A percentile compares a stretch with the other conserved stretches of the same genome.
phyloP scores from a whole-genome alignment of 2,113 vertebrate genomes.

The Haplotaxodon microlepis region DNA sequence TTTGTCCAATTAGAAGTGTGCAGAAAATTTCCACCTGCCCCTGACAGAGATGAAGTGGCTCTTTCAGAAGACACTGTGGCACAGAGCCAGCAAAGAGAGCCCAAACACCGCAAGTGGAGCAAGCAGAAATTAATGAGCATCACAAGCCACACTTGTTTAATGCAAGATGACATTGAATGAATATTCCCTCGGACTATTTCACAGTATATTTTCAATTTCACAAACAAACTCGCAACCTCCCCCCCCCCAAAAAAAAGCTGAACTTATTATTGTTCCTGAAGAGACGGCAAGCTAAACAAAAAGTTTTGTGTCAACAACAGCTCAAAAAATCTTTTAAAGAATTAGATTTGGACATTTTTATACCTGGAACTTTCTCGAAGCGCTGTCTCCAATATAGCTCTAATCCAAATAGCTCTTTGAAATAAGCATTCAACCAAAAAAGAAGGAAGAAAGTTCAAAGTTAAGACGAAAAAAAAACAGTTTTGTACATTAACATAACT shows the following conservation, averaged over 20 bases:
- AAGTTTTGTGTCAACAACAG: background rate
- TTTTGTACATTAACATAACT: background rate
- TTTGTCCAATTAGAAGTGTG: slow-evolving; percentile 92
- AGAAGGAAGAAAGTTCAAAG: background rate
- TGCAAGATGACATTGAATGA: slow-evolving; percentile 78
- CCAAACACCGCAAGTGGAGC: slow-evolving; percentile 76
- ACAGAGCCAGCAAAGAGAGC: slow-evolving; percentile 74
- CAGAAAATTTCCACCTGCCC: slow-evolving; percentile 84
- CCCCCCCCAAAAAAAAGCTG: background rate
- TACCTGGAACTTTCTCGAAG: background rate
- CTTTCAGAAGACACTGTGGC: slow-evolving; percentile 82
- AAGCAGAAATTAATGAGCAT: slow-evolving; percentile 91
- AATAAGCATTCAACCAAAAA: background rate
- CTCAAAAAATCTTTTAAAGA: background rate
- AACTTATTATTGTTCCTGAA: background rate
- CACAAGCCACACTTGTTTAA: slow-evolving; percentile 81
- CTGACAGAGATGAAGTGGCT: slow-evolving; percentile 91
- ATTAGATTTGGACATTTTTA: background rate
- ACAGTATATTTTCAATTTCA: slow-evolving; percentile 30
- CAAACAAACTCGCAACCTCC: background rate
- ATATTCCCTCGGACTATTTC: slow-evolving; percentile 72
- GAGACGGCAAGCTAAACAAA: background rate
- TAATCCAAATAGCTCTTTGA: background rate
- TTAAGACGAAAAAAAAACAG: background rate
- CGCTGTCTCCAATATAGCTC: background rate